Evolutionary conservation across 1,140 invertebrate genomes (phyloP), one percentile per base, ranked within the genome.

Genomic region (Drosophila saltans): DNA sequence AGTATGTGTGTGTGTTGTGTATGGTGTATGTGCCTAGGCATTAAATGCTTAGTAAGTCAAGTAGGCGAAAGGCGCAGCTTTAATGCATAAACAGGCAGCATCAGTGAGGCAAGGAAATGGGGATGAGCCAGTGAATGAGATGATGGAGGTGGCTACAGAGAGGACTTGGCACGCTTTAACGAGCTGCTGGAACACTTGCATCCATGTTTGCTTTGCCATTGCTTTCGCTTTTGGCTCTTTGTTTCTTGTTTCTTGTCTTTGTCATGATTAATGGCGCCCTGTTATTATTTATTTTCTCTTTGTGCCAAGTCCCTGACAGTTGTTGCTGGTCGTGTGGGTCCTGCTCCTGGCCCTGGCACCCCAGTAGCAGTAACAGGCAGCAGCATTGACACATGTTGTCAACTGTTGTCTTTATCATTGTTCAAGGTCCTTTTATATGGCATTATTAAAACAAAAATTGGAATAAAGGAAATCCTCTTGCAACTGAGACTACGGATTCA

Each of bases 21-120:
- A 26, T 45, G 69, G 55, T 58, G 62, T 74, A 64, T 80, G 70
- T 79, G 83, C 55, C 58, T 66, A 57, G 62, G 80, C 83, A 89
- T 88, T 83, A 89, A 88, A 78, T 79, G 80, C 80, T 86, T 83
- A 77, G 66, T 73, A 74, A 72, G 67, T 66, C 76, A 80, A 86
- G 74, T 68, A 63, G 69, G 66, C 68, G 26, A 39, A 33, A 55
- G 52, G 41, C 75, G 61, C 56, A 74, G 64, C 61, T 77, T 76
- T 77, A 69, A 75, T 76, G 75, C 66, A 76, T 77, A 77, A 77
- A 41, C 75, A 77, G 64, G 64, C 64, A 21, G 45, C 63, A 24
- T 24, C 63, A 68, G 16, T 16, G 16, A 16, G 45, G 45, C 21
- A 48, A 24, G 45, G 16, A 8, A 4, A 26, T 9, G 9, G 21